Percentiles rank a stretch among this genome's conserved stretches.
Conservation (phyloP, 2,888 invertebrate species). For the Clepsis dumicolana region DNA sequence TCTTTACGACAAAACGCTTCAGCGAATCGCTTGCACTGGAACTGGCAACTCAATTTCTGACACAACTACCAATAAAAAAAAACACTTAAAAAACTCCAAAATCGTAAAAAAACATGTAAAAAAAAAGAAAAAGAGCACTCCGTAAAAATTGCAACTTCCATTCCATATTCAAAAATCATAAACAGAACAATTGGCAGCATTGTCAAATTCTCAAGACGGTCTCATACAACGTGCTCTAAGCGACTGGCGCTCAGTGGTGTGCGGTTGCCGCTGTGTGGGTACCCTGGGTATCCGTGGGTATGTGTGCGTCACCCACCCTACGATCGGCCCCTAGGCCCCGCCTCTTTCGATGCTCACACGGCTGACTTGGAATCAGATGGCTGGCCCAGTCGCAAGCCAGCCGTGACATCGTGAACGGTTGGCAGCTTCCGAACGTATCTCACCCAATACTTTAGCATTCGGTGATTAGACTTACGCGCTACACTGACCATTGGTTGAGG, state of each 20-base stretch:
- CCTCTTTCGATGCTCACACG: slow-evolving; percentile 83
- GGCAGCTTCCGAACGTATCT: slow-evolving; percentile 74
- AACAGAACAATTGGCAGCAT: slow-evolving; percentile 47
- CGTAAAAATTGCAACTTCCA: slow-evolving; percentile 49
- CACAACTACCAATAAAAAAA: slow-evolving; percentile 10
- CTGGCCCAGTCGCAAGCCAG: slow-evolving; percentile 85
- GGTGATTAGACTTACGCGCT: slow-evolving; percentile 82
- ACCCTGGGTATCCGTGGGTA: slow-evolving; percentile 20
- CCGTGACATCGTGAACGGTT: slow-evolving; percentile 85
- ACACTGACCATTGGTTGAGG: slow-evolving; percentile 75
- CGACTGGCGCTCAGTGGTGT: slow-evolving; percentile 56
- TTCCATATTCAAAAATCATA: slow-evolving; percentile 52
- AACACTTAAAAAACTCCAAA: slow-evolving; percentile 22
- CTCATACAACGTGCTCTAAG: slow-evolving; percentile 46
- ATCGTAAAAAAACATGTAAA: slow-evolving; percentile 7
- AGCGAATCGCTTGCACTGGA: slow-evolving; percentile 12
- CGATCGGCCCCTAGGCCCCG: slow-evolving; percentile 73
- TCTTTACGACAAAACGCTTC: slow-evolving; percentile 35
- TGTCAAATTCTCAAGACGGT: slow-evolving; percentile 49
- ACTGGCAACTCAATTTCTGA: slow-evolving; percentile 14
- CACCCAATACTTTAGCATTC: slow-evolving; percentile 76
- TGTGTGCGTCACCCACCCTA: slow-evolving; percentile 68
- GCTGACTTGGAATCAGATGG: slow-evolving; percentile 86
- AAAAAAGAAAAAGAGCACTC: slow-evolving; percentile 24
- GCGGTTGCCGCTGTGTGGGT: slow-evolving; percentile 63